phyloP scores from a whole-genome alignment of 2,113 vertebrate species.

The Trogon melanurus region DNA sequence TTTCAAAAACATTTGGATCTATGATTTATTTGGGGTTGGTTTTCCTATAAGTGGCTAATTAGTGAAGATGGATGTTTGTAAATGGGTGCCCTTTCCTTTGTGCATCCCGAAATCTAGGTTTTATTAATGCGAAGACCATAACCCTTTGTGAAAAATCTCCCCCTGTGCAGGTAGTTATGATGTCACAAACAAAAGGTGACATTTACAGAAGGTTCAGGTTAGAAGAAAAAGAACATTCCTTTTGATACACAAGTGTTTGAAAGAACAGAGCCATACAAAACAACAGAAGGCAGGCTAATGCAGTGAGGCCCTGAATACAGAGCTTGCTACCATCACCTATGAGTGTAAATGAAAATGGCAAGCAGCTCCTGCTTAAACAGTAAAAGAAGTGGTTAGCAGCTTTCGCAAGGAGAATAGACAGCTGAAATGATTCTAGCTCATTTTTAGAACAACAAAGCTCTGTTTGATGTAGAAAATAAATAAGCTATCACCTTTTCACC shows the following conservation, averaged over 20 bases:
- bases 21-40: not conserved
- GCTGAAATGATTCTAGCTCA: not conserved
- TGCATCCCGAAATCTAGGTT: not conserved
- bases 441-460: not conserved
- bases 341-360: constrained; percentile 6
- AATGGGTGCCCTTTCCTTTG: not conserved
- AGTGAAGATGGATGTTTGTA: not conserved
- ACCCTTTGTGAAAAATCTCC: not conserved
- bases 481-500: not conserved
- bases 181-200: not conserved
- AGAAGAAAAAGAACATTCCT: not conserved
- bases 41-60: not conserved
- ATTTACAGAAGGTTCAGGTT: not conserved
- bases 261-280: not conserved
- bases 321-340: not conserved
- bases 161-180: not conserved
- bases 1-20: not conserved
- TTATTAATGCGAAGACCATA: not conserved
- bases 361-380: not conserved
- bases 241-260: not conserved
- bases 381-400: not conserved
- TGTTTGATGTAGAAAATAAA: not conserved
- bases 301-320: not conserved
- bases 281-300: not conserved
- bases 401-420: not conserved